Conservation (phyloP, 2,888 invertebrate genomes). For the Hydraecia micacea region DNA sequence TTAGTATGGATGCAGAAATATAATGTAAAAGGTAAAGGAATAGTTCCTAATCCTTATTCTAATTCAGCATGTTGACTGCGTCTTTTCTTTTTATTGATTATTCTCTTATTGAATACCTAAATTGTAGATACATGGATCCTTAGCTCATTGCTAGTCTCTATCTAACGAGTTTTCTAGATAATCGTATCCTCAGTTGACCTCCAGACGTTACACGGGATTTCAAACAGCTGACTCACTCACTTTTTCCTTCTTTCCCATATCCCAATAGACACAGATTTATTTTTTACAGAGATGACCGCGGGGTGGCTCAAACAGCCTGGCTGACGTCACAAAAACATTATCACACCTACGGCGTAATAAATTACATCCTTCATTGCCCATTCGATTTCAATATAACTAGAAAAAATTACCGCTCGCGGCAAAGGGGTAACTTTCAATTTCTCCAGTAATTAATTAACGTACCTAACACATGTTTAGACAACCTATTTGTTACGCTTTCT, state of each 20-base stretch:
- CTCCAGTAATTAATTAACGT: constrained; percentile 87
- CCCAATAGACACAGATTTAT: constrained; percentile 35
- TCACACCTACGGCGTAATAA: constrained; percentile 63
- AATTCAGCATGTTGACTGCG: not conserved
- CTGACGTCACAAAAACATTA: constrained; percentile 60
- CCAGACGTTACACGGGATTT: constrained; percentile 19
- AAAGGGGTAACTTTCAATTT: constrained; percentile 88
- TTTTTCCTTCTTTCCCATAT: constrained; percentile 34
- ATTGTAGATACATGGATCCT: not conserved
- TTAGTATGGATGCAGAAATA: no score
- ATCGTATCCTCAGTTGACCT: constrained; percentile 14
- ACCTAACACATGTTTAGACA: constrained; percentile 87
- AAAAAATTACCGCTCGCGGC: constrained; percentile 66
- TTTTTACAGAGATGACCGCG: constrained; percentile 34
- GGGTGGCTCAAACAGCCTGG: constrained; percentile 44
- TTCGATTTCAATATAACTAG: constrained; percentile 68
- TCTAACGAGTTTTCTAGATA: not conserved
- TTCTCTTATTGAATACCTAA: not conserved
- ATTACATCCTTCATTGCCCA: constrained; percentile 68
- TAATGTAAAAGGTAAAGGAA: not conserved
- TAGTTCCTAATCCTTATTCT: not conserved
- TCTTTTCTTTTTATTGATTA: not conserved
- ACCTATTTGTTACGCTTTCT: constrained; percentile 88
- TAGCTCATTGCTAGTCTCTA: not conserved
- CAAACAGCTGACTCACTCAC: constrained; percentile 50